Evolutionary conservation across 2,797 vertebrate species (phyloP), one percentile per base, ranked within the genome.

Genomic region (Takifugu rubripes): DNA sequence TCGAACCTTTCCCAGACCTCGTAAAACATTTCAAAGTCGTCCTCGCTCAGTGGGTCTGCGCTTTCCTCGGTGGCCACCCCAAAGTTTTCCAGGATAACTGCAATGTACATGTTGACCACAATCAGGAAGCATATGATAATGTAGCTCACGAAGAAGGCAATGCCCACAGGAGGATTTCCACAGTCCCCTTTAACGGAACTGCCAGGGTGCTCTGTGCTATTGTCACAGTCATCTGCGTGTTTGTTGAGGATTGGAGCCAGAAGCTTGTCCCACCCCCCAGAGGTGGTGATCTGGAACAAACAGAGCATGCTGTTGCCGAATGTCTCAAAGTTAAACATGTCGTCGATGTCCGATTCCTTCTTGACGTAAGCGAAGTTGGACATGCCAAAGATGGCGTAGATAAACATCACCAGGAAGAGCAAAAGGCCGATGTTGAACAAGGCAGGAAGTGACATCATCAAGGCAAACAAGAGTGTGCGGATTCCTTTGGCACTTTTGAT

Each of bases 371-470:
- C 95, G 64, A 99, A 99, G 74, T 93, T 95, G 54, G 96, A 97
- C 97, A 99, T 99, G 72, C 82, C 96, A 66, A 99, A 90, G 63
- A 99, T 99, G 2, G 97, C 95, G 0, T 96, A 99, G 83, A 99
- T 99, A 70, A 99, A 99, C 96, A 99, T 99, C 79, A 98, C 96
- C 53, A 99, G 85, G 87, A 99, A 98, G 3, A 98, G 95, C 71
- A 99, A 90, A 71, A 99, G 94, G 3, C 97, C 97, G 1, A 98
- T 98, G 86, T 99, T 99, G 75, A 99, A 99, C 88, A 99, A 75
- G n/a, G 97, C 96, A 40, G 97, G 97, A 16, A 99, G 96, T 79
- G 97, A 99, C 97, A 99, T 99, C 95, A 99, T 99, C 90, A 99
- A 83, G 71, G 97, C 97, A 82, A 99, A 99, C 56, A 98, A 86